These are phyloP conservation scores for Dicaeum eximium DNA, from an alignment of 2,113 vertebrate species.

Conservation along the genomic window DNA sequence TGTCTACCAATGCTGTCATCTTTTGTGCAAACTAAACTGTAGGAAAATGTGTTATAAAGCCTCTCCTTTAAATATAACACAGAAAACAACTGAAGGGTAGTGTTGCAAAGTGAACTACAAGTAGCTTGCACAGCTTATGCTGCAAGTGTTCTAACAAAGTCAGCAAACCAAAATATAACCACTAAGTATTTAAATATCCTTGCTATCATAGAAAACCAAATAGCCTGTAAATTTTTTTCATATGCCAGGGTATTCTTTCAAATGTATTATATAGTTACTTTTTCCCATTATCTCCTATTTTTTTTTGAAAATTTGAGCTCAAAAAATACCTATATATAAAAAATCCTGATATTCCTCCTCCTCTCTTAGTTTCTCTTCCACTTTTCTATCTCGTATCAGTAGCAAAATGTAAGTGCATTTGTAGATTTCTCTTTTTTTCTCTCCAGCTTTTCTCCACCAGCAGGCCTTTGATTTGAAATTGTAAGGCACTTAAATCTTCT, in stretches of 20 bases:
- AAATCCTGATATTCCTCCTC: not conserved
- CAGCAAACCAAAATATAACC: not conserved
- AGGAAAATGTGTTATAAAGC: not conserved
- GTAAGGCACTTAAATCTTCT: slow-evolving; percentile 49
- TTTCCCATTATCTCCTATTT: not conserved
- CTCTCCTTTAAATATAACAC: not conserved
- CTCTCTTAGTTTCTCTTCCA: slow-evolving; percentile 5
- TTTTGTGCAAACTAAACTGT: not conserved
- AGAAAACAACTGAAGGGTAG: not conserved
- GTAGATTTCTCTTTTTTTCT: slow-evolving; percentile 29
- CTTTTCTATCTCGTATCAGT: not conserved
- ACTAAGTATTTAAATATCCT: not conserved
- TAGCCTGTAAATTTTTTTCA: not conserved
- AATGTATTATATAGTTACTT: not conserved
- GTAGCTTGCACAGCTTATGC: not conserved
- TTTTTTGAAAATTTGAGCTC: not conserved
- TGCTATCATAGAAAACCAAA: not conserved
- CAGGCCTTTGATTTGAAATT: slow-evolving; percentile 52
- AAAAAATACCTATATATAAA: not conserved
- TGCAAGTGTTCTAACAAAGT: not conserved
- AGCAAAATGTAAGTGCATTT: slow-evolving; percentile 32
- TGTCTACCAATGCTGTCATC: not conserved
- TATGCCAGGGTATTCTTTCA: not conserved
- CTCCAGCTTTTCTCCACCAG: slow-evolving; percentile 5
- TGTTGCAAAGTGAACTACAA: not conserved